Base-by-base conservation (phyloP, 2,113 vertebrate genomes). In the Naja naja region DNA sequence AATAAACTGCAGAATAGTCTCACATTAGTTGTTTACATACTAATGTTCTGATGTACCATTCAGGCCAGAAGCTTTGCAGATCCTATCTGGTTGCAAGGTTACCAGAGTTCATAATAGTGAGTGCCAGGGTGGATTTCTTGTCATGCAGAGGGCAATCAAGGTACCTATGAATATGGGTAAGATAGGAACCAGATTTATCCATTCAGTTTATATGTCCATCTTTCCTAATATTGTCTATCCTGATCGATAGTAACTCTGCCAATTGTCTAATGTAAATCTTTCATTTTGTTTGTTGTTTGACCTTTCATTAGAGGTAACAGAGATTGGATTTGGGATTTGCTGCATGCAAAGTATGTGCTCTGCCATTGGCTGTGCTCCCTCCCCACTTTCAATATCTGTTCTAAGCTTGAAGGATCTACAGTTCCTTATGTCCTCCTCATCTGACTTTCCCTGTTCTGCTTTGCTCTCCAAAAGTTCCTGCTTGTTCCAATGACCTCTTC, bases 21-120 rank as follows among this genome's bases (percentile, higher is more conserved):
- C 85, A 95, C 94, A 95, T 97, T 95, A 94, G 91, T 54, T 91
- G 90, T 94, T 94, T 91, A 92, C 93, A 96, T 96, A 96, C 95
- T 96, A 92, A 95, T 96, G 95, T 95, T 93, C 74, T 91, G 93
- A 95, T 94, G 89, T 93, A 91, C 74, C 27, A 34, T 53, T 88
- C 89, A 85, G 87, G 94, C 94, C 95, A 92, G 39, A 90, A 91
- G 91, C 34, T 89, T 94, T 94, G 55, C 88, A 96, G 93, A 92
- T 60, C 92, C 88, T 94, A 94, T 96, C 95, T 52, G 87, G 90
- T 97, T 97, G 95, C 96, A 4, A 7, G 92, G 94, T 97, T 95
- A 94, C 94, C 86, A 92, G 94, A 89, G 93, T 94, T 95, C 96
- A 92, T 69, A 60, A 39, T 45, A 74, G 91, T 12, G 14, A 12